phyloP scores from a whole-genome alignment of 2,797 vertebrate species.

The Phataginus tricuspis region DNA sequence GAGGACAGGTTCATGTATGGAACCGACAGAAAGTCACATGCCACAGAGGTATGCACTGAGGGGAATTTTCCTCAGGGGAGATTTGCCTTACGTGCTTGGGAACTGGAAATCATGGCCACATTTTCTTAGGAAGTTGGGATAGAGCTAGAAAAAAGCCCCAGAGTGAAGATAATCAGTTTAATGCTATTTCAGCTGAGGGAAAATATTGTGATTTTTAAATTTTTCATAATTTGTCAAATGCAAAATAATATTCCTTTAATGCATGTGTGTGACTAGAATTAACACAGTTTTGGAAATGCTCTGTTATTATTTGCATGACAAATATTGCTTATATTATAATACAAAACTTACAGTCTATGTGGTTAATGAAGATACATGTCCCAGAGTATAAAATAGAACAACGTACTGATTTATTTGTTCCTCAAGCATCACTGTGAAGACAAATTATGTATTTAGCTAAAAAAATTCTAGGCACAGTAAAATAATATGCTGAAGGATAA shows the following conservation, averaged over 20 bases:
- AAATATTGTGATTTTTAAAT: conserved; percentile 28
- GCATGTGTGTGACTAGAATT: neutral
- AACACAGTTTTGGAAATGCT: conserved; percentile 2
- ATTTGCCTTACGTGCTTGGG: neutral
- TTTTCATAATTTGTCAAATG: neutral
- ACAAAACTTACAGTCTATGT: neutral
- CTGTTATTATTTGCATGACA: conserved; percentile 26
- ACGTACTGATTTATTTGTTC: conserved; percentile 21
- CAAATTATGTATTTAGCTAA: conserved; percentile 19
- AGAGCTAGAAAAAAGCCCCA: neutral
- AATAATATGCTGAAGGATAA: conserved; percentile 62
- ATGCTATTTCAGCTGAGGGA: neutral
- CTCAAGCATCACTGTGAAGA: conserved; percentile 19
- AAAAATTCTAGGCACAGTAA: neutral
- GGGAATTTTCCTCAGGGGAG: neutral
- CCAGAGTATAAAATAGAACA: conserved; percentile 26
- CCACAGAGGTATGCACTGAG: neutral
- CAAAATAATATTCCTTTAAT: neutral
- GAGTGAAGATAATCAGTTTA: neutral
- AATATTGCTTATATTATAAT: neutral
- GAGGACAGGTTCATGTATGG: neutral
- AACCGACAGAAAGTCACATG: neutral
- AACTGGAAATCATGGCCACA: neutral
- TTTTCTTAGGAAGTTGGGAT: neutral
- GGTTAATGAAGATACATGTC: conserved; percentile 32